Base-by-base conservation (phyloP, 2,888 invertebrate genomes). In the Parelbella ahira region DNA sequence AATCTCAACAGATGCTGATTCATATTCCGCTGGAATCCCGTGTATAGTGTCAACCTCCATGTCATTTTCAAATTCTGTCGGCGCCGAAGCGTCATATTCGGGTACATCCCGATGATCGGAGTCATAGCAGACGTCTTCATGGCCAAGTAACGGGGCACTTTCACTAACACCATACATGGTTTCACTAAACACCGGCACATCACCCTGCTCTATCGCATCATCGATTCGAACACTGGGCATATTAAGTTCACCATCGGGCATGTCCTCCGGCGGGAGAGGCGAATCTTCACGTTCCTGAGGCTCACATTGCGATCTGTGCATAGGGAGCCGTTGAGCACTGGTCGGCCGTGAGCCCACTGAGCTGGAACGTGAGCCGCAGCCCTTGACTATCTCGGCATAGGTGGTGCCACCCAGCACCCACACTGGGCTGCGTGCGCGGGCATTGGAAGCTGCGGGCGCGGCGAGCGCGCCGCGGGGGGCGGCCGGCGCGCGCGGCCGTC, bases 341-440 rank as follows among this genome's bases (percentile, higher is more conserved):
- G 60, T 57, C 18, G 60, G 58, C 41, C 70, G 56, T 19, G 71
- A 69, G 44, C 64, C 62, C 6, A 65, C 60, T 30, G 84, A 74
- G 62, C 75, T 72, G 47, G 83, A 77, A 49, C 84, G 63, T 27
- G 78, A 79, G 63, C 67, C 63, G 50, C 63, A 60, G 83, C 94
- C 94, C 54, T 91, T 90, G 47, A 95, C 89, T 50, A 95, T 92
- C 76, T 94, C 94, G 30, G 95, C 94, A 71, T 95, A 95, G 29
- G 94, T 91, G 30, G 93, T 91, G 11, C 91, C 91, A 15, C 93
- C 93, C 1, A 92, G 92, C 25, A 87, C 69, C 94, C 94, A 94
- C 66, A 92, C 90, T 7, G 93, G 93, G 68, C 93, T 93, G 25
- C 89, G 89, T 0, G 92, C 92, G 52, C 92, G 86, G 47, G 41